Evolutionary conservation across 2,113 vertebrate genomes (phyloP), one percentile per base, ranked within the genome.

Genomic region (Bubalus kerabau): DNA sequence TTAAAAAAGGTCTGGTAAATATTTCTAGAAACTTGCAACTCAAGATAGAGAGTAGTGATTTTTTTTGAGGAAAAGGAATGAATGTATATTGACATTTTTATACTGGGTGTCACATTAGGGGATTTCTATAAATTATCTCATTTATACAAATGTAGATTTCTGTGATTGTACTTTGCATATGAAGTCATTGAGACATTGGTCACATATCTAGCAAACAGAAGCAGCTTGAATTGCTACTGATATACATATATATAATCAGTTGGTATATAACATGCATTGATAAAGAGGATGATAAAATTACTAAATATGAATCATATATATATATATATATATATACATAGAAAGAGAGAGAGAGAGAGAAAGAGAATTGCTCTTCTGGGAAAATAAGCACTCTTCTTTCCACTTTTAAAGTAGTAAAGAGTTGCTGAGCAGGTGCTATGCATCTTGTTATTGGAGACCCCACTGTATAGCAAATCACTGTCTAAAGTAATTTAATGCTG

Each of bases 1-100:
- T 80, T 60, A 48, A n/a, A 76, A 93, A 89, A 57, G 74, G 3
- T 2, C 62, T 91, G 74, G 15, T 59, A 4, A 90, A 71, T 32
- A 78, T 91, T 91, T 93, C 50, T 60, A 96, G 89, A 83, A 95
- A 96, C 9, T 82, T 95, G 16, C 1, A 91, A 52, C 94, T 96
- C 26, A 64, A 95, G 50, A 81, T 16, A 89, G 43, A 95, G 26
- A 95, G 46, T 9, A 90, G 30, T 82, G 17, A 74, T 81, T 23
- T 46, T 81, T 36, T 74, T 14, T 82, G 14, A 92, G 24, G 59
- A 30, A 93, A 87, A 93, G 36, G 30, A 94, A 59, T 46, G 60
- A 52, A 89, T 59, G 7, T 26, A 15, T 90, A 23, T 60, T 94
- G 59, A 57, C 19, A 87, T 84, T 92, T 92, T 64, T 62, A 46